Base-by-base conservation (phyloP, 2,113 vertebrate species). In the Myrmecobius fasciatus region DNA sequence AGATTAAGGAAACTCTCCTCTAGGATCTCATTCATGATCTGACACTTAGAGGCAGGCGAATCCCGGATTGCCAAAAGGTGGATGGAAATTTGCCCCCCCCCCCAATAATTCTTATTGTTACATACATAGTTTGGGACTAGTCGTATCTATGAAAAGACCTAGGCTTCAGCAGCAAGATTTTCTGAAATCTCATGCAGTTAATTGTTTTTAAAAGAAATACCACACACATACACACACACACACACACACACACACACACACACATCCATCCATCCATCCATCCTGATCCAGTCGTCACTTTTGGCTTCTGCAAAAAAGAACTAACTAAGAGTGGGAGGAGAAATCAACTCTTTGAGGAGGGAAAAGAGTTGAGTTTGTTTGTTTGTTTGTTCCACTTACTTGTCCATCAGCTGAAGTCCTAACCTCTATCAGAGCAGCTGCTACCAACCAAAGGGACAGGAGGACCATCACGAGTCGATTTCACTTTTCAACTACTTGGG, bases 401-500 rank as follows among this genome's bases (percentile, higher is more conserved):
- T 99, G 98, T 96, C 95, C 97, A 89, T 96, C 97, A 96, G 99
- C 99, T 97, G 99, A 98, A 98, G 99, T 99, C 98, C 98, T 95
- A 97, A 95, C 94, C 96, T 98, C 98, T 95, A 98, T 96, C 96
- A 98, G 97, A 96, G 98, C 97, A 98, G 99, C 99, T 97, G 98
- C 98, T 97, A 98, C 93, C 54, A 99, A 93, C 98, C 99, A 99
- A 75, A 99, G 98, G 98, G 99, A 99, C 98, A 98, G 99, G 97
- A 98, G 98, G 97, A 99, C 98, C 99, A 99, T 99, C 99, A 97
- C 99, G 98, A 98, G 98, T 98, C 98, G 97, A 96, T 93, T 96
- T 94, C 96, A 97, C 96, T 98, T 95, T 94, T 89, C 97, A 94
- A 97, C 91, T 91, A 47, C 97, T 94, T 83, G 96, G 96, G 96